Conservation (phyloP, 2,113 vertebrate species). For the Eretmochelys imbricata region DNA sequence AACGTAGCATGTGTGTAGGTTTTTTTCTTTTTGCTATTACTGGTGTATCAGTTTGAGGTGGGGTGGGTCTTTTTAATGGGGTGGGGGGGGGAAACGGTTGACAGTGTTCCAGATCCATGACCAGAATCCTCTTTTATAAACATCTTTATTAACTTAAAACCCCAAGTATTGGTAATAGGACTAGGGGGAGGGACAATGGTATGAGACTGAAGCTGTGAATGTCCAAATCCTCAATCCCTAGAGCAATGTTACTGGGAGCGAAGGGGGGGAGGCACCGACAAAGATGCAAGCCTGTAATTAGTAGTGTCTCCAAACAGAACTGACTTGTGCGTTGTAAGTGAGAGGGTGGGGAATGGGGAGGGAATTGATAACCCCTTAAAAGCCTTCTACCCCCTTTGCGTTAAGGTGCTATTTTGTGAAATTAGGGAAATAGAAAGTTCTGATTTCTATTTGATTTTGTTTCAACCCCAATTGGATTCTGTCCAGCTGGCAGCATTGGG, state of each 20-base stretch:
- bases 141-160: not conserved
- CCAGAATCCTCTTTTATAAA: constrained; percentile 36
- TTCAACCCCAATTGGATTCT: not conserved
- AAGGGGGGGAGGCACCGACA: not conserved
- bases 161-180: constrained; percentile 26
- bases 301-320: constrained; percentile 39
- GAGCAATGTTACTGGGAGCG: not conserved
- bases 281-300: constrained; percentile 33
- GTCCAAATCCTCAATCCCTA: constrained; percentile 28
- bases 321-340: constrained; percentile 21
- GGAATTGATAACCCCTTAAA: not conserved
- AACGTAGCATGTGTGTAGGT: constrained; percentile 80
- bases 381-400: constrained; percentile 25
- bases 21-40: constrained; percentile 74
- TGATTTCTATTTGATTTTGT: not conserved
- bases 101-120: constrained; percentile 28
- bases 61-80: constrained; percentile 18
- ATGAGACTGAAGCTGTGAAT: constrained; percentile 56
- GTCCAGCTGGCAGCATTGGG: constrained; percentile 11
- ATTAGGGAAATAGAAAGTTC: not conserved
- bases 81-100: constrained; percentile 1
- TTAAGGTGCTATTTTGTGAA: constrained; percentile 71
- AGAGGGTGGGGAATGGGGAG: not conserved
- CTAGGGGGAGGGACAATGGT: constrained; percentile 47
- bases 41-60: constrained; percentile 67